Conservation (phyloP, 2,113 vertebrate genomes). For the Rhabdomys dilectus region DNA sequence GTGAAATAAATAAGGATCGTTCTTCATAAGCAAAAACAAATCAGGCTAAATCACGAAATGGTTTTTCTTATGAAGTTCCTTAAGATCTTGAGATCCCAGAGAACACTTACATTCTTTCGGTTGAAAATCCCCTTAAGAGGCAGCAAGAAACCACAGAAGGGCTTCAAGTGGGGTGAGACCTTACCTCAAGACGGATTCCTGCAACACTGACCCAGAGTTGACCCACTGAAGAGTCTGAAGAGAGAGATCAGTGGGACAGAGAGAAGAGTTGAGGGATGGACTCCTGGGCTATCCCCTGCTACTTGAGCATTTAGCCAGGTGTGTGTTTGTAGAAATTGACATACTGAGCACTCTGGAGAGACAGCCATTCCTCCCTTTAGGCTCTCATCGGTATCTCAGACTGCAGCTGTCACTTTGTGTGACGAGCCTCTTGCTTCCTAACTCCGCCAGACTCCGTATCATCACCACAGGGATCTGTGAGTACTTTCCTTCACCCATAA, state of each 20-base stretch:
- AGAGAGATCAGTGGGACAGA: neutral
- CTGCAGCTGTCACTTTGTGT: neutral
- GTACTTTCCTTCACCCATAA: neutral
- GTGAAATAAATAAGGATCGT: neutral
- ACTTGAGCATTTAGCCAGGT: neutral
- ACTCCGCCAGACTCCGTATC: neutral
- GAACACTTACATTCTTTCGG: neutral
- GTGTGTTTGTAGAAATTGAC: neutral
- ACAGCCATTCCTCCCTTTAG: neutral
- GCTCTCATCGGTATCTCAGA: neutral
- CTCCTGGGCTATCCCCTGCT: neutral
- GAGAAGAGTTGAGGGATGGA: neutral
- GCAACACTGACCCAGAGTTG: neutral
- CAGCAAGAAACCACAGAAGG: neutral
- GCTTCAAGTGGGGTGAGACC: neutral
- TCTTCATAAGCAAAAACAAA: constrained; percentile 4
- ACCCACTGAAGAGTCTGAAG: neutral
- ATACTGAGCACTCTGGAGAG: neutral
- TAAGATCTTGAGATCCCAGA: neutral
- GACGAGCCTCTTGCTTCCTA: neutral
- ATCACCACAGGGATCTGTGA: neutral
- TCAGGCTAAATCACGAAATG: neutral
- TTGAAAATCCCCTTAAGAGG: neutral
- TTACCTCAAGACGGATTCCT: neutral
- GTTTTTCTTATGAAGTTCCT: neutral